phyloP scores from a whole-genome alignment of 2,888 invertebrate genomes.

The Biston stratarius region DNA sequence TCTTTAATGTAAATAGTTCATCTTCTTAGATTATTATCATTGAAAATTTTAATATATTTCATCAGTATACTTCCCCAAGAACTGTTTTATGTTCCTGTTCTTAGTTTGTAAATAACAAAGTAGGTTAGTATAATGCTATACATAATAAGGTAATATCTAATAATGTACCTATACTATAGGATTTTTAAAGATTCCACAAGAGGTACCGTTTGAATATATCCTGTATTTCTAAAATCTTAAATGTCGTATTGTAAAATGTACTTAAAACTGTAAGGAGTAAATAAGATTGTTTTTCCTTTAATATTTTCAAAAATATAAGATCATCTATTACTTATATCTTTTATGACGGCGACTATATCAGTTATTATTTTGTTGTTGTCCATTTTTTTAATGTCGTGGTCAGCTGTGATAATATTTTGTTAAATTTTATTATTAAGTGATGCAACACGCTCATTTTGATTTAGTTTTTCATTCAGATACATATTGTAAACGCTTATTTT shows the following conservation, averaged over 20 bases:
- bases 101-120: slow-evolving; percentile 82
- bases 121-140: slow-evolving; percentile 49
- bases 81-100: slow-evolving; percentile 85
- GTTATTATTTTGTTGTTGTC: slow-evolving; percentile 66
- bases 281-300: slow-evolving; percentile 57
- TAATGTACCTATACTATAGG: slow-evolving; percentile 61
- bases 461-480: slow-evolving; percentile 62
- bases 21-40: slow-evolving; percentile 66
- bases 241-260: slow-evolving; percentile 74
- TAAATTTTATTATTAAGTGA: slow-evolving; percentile 82
- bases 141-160: slow-evolving; percentile 59
- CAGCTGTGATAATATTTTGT: slow-evolving; percentile 87
- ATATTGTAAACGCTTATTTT: slow-evolving; percentile 63
- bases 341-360: slow-evolving; percentile 53
- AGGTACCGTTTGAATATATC: slow-evolving; percentile 71
- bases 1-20: slow-evolving; percentile 75
- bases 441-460: slow-evolving; percentile 67
- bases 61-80: slow-evolving; percentile 77
- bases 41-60: slow-evolving; percentile 82
- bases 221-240: slow-evolving; percentile 73
- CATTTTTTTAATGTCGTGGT: slow-evolving; percentile 78
- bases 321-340: slow-evolving; percentile 28
- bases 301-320: slow-evolving; percentile 46
- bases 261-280: slow-evolving; percentile 75
- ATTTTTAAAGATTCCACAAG: slow-evolving; percentile 70